These are phyloP conservation scores for Dicranocentrus wangi DNA, from an alignment of 2,888 invertebrate genomes.

Conservation along the genomic window DNA sequence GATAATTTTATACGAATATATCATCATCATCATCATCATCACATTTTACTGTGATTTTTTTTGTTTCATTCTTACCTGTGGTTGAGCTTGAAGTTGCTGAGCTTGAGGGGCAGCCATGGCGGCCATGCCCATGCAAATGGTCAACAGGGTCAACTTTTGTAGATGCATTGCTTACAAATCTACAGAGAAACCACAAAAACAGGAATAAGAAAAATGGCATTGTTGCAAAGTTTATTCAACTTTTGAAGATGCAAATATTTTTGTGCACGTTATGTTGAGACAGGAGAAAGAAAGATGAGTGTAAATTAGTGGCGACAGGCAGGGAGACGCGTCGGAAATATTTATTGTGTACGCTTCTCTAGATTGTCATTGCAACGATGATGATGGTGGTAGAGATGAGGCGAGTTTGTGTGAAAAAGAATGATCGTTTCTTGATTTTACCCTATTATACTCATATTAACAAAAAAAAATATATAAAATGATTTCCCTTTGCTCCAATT, in stretches of 20 bases:
- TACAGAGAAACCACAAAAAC: slow-evolving; percentile 44
- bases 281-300: not conserved
- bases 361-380: too few species aligned
- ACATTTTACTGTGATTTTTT: not conserved
- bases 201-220: slow-evolving; percentile 45
- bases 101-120: slow-evolving; percentile 72
- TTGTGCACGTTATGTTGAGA: not conserved
- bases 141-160: slow-evolving; percentile 71
- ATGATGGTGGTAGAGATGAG: too few species aligned
- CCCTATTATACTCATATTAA: too few species aligned
- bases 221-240: slow-evolving; percentile 22
- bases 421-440: too few species aligned
- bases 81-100: slow-evolving; percentile 71
- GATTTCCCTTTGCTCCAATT: too few species aligned
- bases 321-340: slow-evolving; percentile 1
- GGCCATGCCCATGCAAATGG: slow-evolving; percentile 71
- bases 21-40: slow-evolving; percentile 18
- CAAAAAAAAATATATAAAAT: too few species aligned
- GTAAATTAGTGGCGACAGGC: not conserved
- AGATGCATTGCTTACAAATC: slow-evolving; percentile 69
- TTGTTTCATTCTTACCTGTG: slow-evolving; percentile 63
- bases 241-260: not conserved
- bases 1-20: not conserved
- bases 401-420: not conserved
- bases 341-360: not conserved